Evolutionary conservation across 2,888 invertebrate species (phyloP), one percentile per base, ranked within the genome.

Genomic region (Auanema sp.): DNA sequence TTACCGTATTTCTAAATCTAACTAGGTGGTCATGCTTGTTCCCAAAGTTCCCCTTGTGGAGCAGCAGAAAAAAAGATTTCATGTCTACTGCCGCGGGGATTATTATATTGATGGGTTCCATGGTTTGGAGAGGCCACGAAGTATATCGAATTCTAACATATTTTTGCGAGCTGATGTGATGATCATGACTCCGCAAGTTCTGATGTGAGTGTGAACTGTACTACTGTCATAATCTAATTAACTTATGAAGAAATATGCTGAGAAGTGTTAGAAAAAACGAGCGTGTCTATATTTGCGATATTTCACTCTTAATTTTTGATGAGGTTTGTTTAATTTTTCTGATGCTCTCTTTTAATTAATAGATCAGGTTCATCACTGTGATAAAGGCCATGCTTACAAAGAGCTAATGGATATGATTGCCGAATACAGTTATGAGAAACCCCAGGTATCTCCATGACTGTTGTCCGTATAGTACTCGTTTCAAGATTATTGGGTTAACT

Each of bases 31-130:
- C 4, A 69, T 81, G 69, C 56, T 81, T 6, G 81, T 81, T 1
- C 81, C 81, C 42, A 79, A 78, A 49, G 76, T 81, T 58, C 80
- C 81, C 1, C 71, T 81, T 12, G 81, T 81, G 14, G 66, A 63
- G 8, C 81, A 81, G 62, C 81, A 81, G 58, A 58, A 64, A 14
- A 49, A 60, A 1, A 64, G 68, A 12, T 69, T 80, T 61, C 18
- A 63, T n/a, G 59, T 65, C 54, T 77, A 69, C 58, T 69, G 68
- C 44, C 25, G 41, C 1, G 65, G 67, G 16, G 5, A 47, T 3
- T 69, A 68, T 25, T 33, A 44, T 14, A 71, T 81, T 12, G 65
- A 62, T 16, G 76, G 78, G 23, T 66, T 79, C 56, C 72, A 74
- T 56, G 80, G 80, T 12, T 72, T 69, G 4, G 79, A 77, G 59